A percentile compares a stretch with the other conserved stretches of the same genome.
Conservation (phyloP, 2,113 vertebrate genomes). For the Eleginops maclovinus region DNA sequence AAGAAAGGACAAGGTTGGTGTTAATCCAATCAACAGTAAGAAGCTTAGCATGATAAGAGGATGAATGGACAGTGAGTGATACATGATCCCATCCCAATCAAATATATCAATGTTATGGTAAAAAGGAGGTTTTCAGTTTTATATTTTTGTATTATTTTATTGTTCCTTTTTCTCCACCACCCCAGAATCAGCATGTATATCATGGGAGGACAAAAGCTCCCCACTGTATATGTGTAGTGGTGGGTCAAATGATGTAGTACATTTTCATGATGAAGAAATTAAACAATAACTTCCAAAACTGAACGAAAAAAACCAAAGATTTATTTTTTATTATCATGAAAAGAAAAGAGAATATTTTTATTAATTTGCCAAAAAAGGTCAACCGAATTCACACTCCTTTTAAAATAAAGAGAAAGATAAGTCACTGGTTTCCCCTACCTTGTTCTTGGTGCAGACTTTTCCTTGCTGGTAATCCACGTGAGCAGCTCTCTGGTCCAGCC, state of each 20-base stretch:
- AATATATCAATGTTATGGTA: not conserved
- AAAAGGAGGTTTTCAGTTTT: not conserved
- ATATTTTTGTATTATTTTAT: too few species aligned
- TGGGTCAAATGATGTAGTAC: not conserved
- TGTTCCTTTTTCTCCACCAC: too few species aligned
- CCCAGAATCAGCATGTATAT: not conserved
- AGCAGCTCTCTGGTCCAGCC: constrained; percentile 91
- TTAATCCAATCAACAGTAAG: not conserved
- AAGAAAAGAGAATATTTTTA: not conserved
- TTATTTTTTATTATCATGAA: not conserved
- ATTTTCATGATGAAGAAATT: not conserved
- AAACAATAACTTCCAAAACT: not conserved
- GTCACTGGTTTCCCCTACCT: constrained; percentile 79
- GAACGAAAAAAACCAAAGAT: not conserved
- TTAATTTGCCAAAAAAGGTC: not conserved
- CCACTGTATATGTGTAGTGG: not conserved
- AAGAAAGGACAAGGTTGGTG: not conserved
- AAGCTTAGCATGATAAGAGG: not conserved
- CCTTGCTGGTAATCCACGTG: constrained; percentile 90
- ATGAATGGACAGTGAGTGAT: not conserved
- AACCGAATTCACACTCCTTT: not conserved
- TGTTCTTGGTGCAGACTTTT: constrained; percentile 86
- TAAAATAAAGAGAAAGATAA: not conserved
- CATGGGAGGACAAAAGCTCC: not conserved
- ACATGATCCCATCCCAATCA: not conserved